Conservation (phyloP, 30 jellyfish, hydroid and myxozoan genomes). For the Hydra vulgaris region DNA sequence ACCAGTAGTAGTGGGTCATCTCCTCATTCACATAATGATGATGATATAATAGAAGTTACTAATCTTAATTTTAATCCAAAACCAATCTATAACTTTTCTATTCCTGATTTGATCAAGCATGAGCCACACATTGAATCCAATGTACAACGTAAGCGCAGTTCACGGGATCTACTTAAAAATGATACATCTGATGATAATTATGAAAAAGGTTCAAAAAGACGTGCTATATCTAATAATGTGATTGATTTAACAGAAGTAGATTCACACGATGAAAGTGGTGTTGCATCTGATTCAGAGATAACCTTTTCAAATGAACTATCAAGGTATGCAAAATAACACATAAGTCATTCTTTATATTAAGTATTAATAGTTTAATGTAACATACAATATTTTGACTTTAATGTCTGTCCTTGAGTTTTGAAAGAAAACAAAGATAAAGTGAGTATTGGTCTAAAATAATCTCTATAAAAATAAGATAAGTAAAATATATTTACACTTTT, state of each 20-base stretch:
- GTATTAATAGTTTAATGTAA: too few relatives aligned
- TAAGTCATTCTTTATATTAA: neutral
- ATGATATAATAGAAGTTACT: constrained; percentile 47
- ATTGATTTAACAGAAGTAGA: constrained; percentile 64
- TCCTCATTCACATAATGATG: constrained; percentile 84
- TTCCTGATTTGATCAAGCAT: constrained; percentile 79
- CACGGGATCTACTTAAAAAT: neutral
- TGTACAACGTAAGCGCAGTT: neutral
- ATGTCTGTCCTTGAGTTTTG: too few relatives aligned
- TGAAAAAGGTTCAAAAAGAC: neutral
- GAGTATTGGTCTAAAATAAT: too few relatives aligned
- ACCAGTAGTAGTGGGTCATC: constrained; percentile 84
- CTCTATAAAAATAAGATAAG: too few relatives aligned
- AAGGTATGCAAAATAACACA: constrained; percentile 3
- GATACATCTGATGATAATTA: neutral
- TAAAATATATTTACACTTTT: too few relatives aligned
- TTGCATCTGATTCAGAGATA: constrained; percentile 18
- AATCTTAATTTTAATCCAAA: constrained; percentile 42
- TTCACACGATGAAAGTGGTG: constrained; percentile 43
- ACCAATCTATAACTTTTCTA: constrained; percentile 85
- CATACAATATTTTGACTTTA: too few relatives aligned
- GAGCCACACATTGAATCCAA: constrained; percentile 26
- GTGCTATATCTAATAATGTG: constrained; percentile 3
- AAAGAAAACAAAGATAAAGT: too few relatives aligned
- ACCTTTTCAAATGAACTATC: neutral